Evolutionary conservation across 2,113 vertebrate genomes (phyloP).

Genomic region (Salvelinus namaycush): DNA sequence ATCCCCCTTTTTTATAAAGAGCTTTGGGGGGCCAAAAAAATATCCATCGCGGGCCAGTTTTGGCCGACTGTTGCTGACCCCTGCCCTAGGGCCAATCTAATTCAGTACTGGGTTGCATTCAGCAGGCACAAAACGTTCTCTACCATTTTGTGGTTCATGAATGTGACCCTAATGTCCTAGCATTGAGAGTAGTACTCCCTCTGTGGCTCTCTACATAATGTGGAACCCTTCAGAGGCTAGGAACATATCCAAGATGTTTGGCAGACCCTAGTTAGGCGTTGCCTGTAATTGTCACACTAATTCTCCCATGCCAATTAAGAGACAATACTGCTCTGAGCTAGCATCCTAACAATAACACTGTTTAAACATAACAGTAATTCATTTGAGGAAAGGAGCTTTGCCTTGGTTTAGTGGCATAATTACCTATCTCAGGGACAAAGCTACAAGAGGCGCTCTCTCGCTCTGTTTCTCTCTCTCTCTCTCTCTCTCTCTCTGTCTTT

Average conservation of each 20-base stretch:
- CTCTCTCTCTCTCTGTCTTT: background rate
- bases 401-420: slow-evolving; percentile 26
- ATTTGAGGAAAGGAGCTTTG: slow-evolving; percentile 21
- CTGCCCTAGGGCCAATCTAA: background rate
- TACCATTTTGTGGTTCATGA: too few species aligned
- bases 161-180: background rate
- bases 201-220: background rate
- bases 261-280: background rate
- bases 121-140: too few species aligned
- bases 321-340: slow-evolving; percentile 1
- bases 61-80: too few species aligned
- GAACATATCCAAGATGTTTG: slow-evolving; percentile 7
- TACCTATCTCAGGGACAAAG: background rate
- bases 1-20: too few species aligned
- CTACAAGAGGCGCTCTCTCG: background rate
- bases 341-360: background rate
- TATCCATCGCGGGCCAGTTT: too few species aligned
- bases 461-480: background rate
- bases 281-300: slow-evolving; percentile 1
- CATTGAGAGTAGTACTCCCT: background rate
- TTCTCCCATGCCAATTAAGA: background rate
- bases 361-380: slow-evolving; percentile 8
- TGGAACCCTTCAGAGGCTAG: background rate
- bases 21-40: too few species aligned
- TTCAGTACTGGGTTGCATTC: background rate